These are phyloP conservation scores for Vanessa cardui DNA, from an alignment of 2,888 invertebrate species.

Conservation along the genomic window DNA sequence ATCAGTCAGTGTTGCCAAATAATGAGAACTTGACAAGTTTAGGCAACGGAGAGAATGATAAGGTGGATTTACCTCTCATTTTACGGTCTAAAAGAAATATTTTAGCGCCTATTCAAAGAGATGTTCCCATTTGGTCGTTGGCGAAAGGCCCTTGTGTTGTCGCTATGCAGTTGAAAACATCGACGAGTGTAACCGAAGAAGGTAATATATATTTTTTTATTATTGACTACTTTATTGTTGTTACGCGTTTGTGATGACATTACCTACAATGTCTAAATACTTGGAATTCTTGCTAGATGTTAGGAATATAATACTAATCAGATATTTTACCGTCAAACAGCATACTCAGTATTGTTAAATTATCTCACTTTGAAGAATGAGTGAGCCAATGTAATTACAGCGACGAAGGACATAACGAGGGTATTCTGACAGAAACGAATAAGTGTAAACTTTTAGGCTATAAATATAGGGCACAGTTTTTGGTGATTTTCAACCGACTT, in stretches of 20 bases:
- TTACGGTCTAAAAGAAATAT: slow-evolving; percentile 68
- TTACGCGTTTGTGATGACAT: background rate
- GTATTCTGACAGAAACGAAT: too few species aligned
- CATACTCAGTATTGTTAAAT: too few species aligned
- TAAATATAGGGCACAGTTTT: too few species aligned
- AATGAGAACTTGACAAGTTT: slow-evolving; percentile 37
- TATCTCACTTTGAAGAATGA: too few species aligned
- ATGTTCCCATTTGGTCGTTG: slow-evolving; percentile 71
- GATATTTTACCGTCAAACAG: too few species aligned
- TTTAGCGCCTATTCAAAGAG: slow-evolving; percentile 71
- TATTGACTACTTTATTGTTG: background rate
- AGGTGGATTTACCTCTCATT: slow-evolving; percentile 60
- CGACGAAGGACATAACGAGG: too few species aligned
- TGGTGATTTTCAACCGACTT: too few species aligned
- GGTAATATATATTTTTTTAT: slow-evolving; percentile 44
- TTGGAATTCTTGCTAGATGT: too few species aligned
- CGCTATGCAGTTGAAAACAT: slow-evolving; percentile 62
- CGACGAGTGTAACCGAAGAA: slow-evolving; percentile 41
- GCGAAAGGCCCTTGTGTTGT: slow-evolving; percentile 74
- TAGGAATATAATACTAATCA: too few species aligned
- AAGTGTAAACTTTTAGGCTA: too few species aligned
- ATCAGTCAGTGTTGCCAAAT: slow-evolving; percentile 51
- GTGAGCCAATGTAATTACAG: too few species aligned
- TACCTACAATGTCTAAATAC: too few species aligned
- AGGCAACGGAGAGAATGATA: slow-evolving; percentile 42